Evolutionary conservation across 2,888 invertebrate species (phyloP).

Genomic region (Chironomus tentans): DNA sequence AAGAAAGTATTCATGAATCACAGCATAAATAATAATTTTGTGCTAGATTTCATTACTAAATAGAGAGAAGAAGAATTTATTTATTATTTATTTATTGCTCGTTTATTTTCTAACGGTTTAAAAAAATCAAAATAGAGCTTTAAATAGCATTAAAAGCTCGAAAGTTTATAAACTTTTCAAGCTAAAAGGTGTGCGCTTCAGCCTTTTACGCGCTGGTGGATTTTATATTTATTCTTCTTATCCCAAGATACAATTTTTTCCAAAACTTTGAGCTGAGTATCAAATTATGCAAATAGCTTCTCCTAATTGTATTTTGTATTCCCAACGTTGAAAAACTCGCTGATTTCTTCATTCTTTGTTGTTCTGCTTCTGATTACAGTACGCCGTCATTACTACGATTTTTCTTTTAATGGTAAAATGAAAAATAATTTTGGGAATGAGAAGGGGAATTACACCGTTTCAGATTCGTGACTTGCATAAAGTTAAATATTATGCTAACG

Average conservation of each 20-base stretch:
- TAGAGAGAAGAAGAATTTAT: no score
- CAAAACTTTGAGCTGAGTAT: neutral
- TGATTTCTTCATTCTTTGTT: neutral
- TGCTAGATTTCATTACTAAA: no score
- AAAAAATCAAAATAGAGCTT: no score
- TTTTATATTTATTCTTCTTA: no score
- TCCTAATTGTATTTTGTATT: neutral
- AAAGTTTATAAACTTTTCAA: no score
- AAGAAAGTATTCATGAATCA: no score
- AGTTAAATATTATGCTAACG: neutral
- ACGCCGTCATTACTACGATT: neutral
- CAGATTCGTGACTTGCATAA: neutral
- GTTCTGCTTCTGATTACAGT: neutral
- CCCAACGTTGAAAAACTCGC: neutral
- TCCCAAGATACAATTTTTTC: neutral
- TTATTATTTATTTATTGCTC: no score
- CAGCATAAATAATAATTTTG: no score
- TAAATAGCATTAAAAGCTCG: no score
- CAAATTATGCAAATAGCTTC: neutral
- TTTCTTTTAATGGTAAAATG: neutral
- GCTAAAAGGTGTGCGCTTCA: neutral
- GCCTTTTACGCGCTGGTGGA: no score
- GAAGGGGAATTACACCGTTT: neutral
- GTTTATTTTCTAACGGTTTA: no score
- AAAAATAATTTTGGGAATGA: neutral